These are phyloP conservation scores for Catostylus mosaicus DNA, from an alignment of 30 jellyfish, hydroid and myxozoan genomes.

Conservation along the genomic window DNA sequence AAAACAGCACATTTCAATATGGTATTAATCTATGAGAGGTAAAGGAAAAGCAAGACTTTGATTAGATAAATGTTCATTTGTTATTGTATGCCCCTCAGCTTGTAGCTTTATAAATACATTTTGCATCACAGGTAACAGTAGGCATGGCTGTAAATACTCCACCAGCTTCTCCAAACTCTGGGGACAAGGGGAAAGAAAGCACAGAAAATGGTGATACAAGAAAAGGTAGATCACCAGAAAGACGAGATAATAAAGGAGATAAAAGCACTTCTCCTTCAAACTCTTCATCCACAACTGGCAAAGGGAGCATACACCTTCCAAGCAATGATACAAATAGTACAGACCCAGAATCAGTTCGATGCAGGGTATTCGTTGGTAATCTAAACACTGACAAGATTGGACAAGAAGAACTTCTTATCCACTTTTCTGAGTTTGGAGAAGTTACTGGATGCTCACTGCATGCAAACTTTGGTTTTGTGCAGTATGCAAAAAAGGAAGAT, in stretches of 20 bases:
- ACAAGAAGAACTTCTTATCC: conserved; percentile 71
- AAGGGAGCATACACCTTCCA: background rate
- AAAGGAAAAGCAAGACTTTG: too few species aligned
- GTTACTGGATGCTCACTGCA: conserved; percentile 84
- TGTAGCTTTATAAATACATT: too few species aligned
- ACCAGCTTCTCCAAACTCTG: background rate
- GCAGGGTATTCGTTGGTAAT: conserved; percentile 95
- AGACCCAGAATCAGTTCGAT: conserved; percentile 80
- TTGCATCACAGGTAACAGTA: background rate
- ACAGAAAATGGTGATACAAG: conserved; percentile 17
- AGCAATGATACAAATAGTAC: conserved; percentile 91
- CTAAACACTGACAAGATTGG: conserved; percentile 76
- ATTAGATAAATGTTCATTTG: too few species aligned
- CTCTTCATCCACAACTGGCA: conserved; percentile 20
- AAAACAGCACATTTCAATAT: too few species aligned
- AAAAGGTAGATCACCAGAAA: conserved; percentile 36
- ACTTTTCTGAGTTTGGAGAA: conserved; percentile 78
- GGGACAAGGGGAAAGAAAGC: conserved; percentile 2
- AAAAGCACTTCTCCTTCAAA: background rate
- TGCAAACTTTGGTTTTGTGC: conserved; percentile 92
- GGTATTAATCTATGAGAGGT: too few species aligned
- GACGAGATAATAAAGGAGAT: background rate
- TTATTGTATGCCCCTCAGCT: too few species aligned
- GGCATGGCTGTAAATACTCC: background rate
- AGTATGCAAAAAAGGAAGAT: conserved; percentile 58